Conservation (phyloP, 2,888 invertebrate species). For the Rhopalosiphum nymphaeae region DNA sequence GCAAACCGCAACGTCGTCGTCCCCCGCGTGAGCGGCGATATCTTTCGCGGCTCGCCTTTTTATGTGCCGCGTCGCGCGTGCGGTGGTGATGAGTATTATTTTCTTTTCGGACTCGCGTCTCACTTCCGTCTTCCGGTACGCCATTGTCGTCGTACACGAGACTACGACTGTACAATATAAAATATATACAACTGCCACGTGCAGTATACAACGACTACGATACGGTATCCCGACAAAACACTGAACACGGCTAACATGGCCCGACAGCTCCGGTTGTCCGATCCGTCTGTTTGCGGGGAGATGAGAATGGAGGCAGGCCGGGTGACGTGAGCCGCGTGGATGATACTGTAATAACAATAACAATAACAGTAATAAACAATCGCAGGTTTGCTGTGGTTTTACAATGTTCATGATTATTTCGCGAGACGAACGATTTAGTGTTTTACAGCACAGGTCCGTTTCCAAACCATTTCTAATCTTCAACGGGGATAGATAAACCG, state of each 20-base stretch:
- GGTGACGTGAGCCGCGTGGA: not conserved
- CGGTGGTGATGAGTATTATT: not conserved
- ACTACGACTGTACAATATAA: not conserved
- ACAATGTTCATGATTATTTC: not conserved
- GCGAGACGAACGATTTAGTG: not conserved
- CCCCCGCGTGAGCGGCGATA: not conserved
- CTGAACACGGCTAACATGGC: not conserved
- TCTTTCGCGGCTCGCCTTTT: not conserved
- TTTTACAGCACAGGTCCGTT: not conserved
- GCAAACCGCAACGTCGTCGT: slow-evolving; percentile 35
- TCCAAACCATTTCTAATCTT: not conserved
- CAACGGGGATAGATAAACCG: not conserved
- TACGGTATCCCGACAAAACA: not conserved
- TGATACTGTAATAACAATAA: not conserved
- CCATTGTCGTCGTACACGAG: not conserved
- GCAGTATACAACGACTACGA: not conserved
- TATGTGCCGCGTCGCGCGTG: not conserved
- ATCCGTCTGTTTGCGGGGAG: not conserved
- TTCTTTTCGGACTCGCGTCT: slow-evolving; percentile 2
- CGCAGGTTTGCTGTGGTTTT: not conserved
- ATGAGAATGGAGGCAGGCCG: not conserved
- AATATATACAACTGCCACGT: not conserved
- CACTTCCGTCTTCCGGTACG: slow-evolving; percentile 23
- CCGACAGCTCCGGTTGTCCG: not conserved
- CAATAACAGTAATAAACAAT: not conserved